Base-by-base conservation (phyloP, 2,113 vertebrate species). In the Capra hircus region DNA sequence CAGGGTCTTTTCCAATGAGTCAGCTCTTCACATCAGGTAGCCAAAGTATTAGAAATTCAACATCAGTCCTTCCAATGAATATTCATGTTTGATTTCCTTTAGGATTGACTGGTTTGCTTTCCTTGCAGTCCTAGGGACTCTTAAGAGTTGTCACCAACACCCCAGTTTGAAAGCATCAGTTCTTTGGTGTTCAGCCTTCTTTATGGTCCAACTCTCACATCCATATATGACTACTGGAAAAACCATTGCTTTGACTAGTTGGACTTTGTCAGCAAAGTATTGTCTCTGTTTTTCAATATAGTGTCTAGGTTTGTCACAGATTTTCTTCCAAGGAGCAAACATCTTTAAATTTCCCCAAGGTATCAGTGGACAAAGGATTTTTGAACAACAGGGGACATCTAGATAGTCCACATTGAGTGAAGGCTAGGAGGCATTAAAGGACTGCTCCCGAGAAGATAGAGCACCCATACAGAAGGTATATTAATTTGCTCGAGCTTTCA, bases 121-220 rank as follows among this genome's bases (percentile, higher is more conserved):
- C 8, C 64, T 36, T 67, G 64, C 33, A n/a, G 64, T n/a, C 64
- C 64, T 67, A 67, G 33, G 64, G 33, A 64, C 33, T 64, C 15
- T n/a, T 64, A 17, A 64, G 62, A 64, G 16, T n/a, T 17, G 0
- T 67, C 2, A 0, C 2, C 64, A 67, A 21, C 33, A 36, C 1
- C 16, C 33, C 16, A 67, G 4, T 36, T 67, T 36, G 64, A 67
- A 36, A 11, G 8, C 33, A 36, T 21, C 64, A 21, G 0, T 36
- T 21, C 33, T 67, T 36, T 67, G 33, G 64, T 67, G 64, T 17
- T 36, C 17, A 67, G 33, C 16, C 33, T 36, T 67, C 33, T 36
- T 67, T 67, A 67, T 36, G 33, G 33, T 21, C 33, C 33, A 21
- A 10, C 33, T 67, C 3, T 67, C 64, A 36, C 33, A 67, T 67